A percentile compares a stretch with the other conserved stretches of the same genome.
phyloP scores from a whole-genome alignment of 1,140 invertebrate genomes.

The Melanaphis sacchari region DNA sequence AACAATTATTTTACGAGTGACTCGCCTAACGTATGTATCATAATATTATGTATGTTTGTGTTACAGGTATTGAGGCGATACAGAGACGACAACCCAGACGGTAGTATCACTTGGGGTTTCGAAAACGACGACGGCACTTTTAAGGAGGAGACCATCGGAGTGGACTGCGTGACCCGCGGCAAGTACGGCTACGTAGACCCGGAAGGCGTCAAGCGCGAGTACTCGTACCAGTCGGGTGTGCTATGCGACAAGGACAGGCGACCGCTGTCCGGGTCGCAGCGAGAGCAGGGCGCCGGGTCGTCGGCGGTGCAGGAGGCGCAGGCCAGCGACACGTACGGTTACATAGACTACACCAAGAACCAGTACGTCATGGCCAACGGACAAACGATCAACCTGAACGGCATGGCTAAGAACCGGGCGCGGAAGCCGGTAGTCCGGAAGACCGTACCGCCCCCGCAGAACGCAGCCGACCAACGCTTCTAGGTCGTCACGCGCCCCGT shows the following conservation, averaged over 20 bases:
- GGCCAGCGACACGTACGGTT: conserved; percentile 66
- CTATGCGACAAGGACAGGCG: conserved; percentile 69
- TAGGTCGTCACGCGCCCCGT: background rate
- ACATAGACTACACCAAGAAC: conserved; percentile 76
- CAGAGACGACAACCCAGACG: conserved; percentile 80
- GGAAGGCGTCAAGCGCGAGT: conserved; percentile 76
- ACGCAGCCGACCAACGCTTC: background rate
- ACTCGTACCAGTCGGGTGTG: conserved; percentile 76
- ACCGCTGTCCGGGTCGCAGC: conserved; percentile 58
- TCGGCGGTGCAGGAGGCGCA: conserved; percentile 55
- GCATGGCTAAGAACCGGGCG: conserved; percentile 74
- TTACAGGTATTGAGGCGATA: conserved; percentile 68
- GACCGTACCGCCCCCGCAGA: background rate
- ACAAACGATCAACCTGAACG: conserved; percentile 72
- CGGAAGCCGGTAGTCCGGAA: conserved; percentile 67
- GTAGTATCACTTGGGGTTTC: conserved; percentile 85
- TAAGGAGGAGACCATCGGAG: conserved; percentile 82
- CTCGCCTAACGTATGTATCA: no score
- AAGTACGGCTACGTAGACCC: conserved; percentile 85
- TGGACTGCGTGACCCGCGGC: conserved; percentile 79
- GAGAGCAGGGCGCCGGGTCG: background rate
- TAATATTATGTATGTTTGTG: no score
- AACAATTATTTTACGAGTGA: no score
- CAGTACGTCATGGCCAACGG: conserved; percentile 75
- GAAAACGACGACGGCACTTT: conserved; percentile 82